Evolutionary conservation across 30 jellyfish, hydroid and myxozoan species (phyloP).

Genomic region (Sanderia malayensis): DNA sequence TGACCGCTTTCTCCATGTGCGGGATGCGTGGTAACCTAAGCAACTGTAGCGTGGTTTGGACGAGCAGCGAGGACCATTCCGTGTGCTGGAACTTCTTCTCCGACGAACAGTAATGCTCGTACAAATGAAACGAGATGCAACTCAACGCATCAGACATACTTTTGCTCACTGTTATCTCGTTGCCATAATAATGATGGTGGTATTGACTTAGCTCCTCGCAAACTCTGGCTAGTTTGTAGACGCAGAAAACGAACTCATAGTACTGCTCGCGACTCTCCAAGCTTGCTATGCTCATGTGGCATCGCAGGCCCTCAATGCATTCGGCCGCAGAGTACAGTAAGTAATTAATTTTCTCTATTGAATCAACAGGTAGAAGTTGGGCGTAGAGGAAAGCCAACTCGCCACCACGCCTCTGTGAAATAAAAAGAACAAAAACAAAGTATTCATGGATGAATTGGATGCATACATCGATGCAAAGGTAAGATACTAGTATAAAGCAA

Average conservation of each 20-base stretch:
- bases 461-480: too few relatives aligned
- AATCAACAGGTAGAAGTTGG: constrained; percentile 1
- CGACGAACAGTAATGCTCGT: constrained; percentile 11
- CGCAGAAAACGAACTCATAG: constrained; percentile 19
- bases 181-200: not conserved
- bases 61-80: not conserved
- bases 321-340: constrained; percentile 5
- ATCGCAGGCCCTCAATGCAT: constrained; percentile 8
- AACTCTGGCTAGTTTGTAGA: constrained; percentile 8
- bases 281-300: constrained; percentile 20
- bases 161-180: not conserved
- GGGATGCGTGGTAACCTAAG: constrained; percentile 2
- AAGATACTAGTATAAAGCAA: too few relatives aligned
- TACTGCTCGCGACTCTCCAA: constrained; percentile 17
- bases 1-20: not conserved
- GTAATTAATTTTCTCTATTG: not conserved
- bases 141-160: not conserved
- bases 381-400: constrained; percentile 11
- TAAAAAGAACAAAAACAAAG: not conserved
- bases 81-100: constrained; percentile 3
- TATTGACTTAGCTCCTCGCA: not conserved
- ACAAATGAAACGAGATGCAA: not conserved
- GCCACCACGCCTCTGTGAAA: constrained; percentile 7
- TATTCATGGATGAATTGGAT: too few relatives aligned
- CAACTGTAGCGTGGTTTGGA: constrained; percentile 1